These are phyloP conservation scores for Stegophylla sp. DNA, from an alignment of 2,888 invertebrate genomes.

Conservation along the genomic window DNA sequence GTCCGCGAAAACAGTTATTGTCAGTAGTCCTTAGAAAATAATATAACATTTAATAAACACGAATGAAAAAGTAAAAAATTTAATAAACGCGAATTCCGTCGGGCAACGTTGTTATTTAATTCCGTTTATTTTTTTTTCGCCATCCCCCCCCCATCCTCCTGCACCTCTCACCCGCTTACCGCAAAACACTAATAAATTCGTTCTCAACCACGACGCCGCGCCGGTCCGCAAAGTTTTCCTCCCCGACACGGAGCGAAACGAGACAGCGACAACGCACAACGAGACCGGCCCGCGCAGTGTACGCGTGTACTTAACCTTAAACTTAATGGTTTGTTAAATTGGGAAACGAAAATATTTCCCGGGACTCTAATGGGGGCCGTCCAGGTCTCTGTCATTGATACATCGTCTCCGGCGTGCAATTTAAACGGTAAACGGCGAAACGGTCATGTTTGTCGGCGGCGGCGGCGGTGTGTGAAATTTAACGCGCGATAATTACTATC, in stretches of 20 bases:
- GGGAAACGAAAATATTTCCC: conserved; percentile 19
- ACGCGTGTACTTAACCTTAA: neutral
- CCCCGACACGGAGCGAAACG: too few relatives aligned
- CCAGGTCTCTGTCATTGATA: conserved; percentile 25
- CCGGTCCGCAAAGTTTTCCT: conserved; percentile 24
- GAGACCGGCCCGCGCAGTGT: too few relatives aligned
- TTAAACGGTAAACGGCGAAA: neutral
- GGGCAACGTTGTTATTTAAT: neutral
- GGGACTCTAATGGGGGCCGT: conserved; percentile 21
- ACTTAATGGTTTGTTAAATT: conserved; percentile 31
- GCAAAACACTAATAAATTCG: conserved; percentile 28
- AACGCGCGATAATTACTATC: conserved; percentile 13
- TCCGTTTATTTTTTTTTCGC: neutral
- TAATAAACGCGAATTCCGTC: neutral
- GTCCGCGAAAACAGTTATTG: neutral
- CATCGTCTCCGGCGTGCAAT: conserved; percentile 1
- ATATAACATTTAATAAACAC: conserved; percentile 7
- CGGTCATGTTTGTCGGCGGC: neutral
- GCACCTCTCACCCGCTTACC: neutral
- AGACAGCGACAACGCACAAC: neutral
- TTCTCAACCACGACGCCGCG: neutral
- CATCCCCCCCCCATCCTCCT: too few relatives aligned
- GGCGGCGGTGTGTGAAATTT: neutral
- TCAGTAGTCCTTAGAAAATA: neutral
- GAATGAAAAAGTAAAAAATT: conserved; percentile 33